Conservation (phyloP, 1,140 invertebrate species). For the Drosophila truncata region DNA sequence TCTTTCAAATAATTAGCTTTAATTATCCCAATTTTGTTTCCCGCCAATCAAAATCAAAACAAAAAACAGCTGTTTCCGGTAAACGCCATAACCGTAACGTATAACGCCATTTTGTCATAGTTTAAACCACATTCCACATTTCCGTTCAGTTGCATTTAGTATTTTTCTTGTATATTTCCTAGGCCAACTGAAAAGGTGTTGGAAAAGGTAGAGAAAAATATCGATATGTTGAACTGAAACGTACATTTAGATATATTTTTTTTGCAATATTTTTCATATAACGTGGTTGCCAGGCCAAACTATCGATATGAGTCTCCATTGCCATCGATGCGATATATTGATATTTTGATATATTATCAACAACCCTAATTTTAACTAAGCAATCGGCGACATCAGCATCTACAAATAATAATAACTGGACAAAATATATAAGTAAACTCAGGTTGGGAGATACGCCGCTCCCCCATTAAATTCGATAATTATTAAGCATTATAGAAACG, state of each 20-base stretch:
- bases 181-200: background rate
- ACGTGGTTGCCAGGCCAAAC: too few relatives aligned
- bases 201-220: background rate
- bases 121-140: background rate
- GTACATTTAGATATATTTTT: background rate
- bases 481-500: background rate
- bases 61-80: background rate
- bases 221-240: background rate
- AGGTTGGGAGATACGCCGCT: background rate
- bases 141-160: background rate
- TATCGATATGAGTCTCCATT: too few relatives aligned
- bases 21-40: background rate
- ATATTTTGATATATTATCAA: background rate
- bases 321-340: background rate
- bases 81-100: too few relatives aligned
- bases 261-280: too few relatives aligned
- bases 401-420: too few relatives aligned
- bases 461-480: background rate
- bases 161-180: background rate
- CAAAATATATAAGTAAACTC: too few relatives aligned
- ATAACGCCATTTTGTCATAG: background rate
- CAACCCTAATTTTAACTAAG: slow-evolving; percentile 1
- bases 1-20: background rate
- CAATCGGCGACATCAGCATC: slow-evolving; percentile 1
- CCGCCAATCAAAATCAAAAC: background rate